Conservation (phyloP, 2,888 invertebrate genomes). For the Ochropleura leucogaster region DNA sequence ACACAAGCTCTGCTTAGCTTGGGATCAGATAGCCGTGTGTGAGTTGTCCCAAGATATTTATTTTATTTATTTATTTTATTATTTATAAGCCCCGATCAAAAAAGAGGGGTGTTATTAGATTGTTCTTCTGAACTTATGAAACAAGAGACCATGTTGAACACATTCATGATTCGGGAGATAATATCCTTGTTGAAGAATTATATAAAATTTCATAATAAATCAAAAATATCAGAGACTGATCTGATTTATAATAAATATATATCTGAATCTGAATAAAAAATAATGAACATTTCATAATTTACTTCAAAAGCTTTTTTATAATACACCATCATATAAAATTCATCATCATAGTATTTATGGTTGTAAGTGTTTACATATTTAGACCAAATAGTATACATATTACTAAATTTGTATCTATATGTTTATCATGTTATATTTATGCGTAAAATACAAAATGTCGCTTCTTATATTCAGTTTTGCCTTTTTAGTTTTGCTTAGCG, state of each 20-base stretch:
- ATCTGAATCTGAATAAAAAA: no score
- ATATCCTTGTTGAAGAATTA: neutral
- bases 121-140: neutral
- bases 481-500: constrained; percentile 78
- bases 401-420: constrained; percentile 60
- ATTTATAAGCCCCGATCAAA: no score
- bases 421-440: constrained; percentile 70
- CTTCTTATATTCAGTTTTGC: constrained; percentile 79
- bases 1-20: no score
- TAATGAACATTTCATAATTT: no score
- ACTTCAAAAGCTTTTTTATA: constrained; percentile 1
- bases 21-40: no score
- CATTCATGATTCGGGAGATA: neutral
- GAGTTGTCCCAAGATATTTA: no score
- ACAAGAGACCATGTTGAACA: neutral
- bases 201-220: neutral
- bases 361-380: constrained; percentile 63
- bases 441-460: constrained; percentile 83
- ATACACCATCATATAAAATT: neutral
- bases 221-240: neutral
- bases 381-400: constrained; percentile 41
- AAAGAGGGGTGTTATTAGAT: no score
- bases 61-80: no score
- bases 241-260: no score
- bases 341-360: constrained; percentile 28